Conservation (phyloP, 2,113 vertebrate species). For the Rhinoderma darwinii region DNA sequence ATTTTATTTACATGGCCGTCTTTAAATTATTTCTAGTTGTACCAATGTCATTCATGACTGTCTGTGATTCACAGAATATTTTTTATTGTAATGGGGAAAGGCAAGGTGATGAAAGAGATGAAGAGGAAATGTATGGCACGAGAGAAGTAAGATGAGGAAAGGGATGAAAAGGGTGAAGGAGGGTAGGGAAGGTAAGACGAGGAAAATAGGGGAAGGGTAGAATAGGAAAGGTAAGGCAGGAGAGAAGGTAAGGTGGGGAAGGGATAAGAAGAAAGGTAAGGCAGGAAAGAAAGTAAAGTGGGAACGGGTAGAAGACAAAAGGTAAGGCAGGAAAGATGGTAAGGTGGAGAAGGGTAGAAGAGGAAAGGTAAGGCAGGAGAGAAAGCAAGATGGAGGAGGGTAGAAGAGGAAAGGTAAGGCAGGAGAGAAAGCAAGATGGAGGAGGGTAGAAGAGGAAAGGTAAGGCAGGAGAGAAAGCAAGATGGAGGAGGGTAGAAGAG, state of each 20-base stretch:
- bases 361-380: background rate
- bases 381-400: background rate
- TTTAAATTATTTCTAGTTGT: no score
- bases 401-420: background rate
- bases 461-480: background rate
- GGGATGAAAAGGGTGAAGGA: background rate
- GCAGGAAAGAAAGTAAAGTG: fast-evolving
- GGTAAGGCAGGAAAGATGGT: no score
- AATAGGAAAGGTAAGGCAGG: background rate
- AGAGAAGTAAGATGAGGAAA: no score
- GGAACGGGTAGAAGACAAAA: background rate
- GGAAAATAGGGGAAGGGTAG: background rate
- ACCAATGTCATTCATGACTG: no score
- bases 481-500: background rate
- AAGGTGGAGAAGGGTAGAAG: background rate
- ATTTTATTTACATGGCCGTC: background rate
- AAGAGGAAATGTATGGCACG: no score
- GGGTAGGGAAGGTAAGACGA: no score
- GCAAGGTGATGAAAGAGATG: background rate
- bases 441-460: background rate
- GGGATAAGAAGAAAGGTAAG: background rate
- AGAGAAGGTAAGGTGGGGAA: background rate
- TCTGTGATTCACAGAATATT: no score
- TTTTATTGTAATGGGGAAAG: no score
- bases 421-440: background rate